Evolutionary conservation across 2,113 vertebrate genomes (phyloP).

Genomic region (Bubo scandiacus): DNA sequence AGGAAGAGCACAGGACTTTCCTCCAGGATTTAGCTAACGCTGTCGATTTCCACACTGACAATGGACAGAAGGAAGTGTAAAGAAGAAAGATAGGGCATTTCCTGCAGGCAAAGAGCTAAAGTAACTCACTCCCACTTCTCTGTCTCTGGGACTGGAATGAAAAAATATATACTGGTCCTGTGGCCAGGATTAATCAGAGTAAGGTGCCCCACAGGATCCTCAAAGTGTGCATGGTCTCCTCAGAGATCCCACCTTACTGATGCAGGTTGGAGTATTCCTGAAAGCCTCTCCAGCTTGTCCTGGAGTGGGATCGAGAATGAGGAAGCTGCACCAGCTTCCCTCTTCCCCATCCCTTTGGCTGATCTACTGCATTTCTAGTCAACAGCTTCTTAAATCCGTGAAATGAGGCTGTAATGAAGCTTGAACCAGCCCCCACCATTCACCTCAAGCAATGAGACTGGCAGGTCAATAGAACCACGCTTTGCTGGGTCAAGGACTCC

Average conservation of each 20-base stretch:
- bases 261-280: background rate
- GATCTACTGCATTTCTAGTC: background rate
- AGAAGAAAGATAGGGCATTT: background rate
- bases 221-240: background rate
- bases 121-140: background rate
- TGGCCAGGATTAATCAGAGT: background rate
- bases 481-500: background rate
- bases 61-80: background rate
- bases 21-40: background rate
- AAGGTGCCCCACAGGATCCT: background rate
- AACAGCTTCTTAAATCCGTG: background rate
- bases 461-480: background rate
- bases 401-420: background rate
- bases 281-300: background rate
- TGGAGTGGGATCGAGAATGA: background rate
- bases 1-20: background rate
- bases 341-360: background rate
- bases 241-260: background rate
- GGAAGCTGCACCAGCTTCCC: background rate
- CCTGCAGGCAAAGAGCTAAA: background rate
- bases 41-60: background rate
- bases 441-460: background rate
- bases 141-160: background rate
- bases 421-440: background rate
- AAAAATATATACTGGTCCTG: background rate